Percentiles rank a stretch among this genome's conserved stretches.
These are phyloP conservation scores for Himantopus leucocephalus DNA, from an alignment of 2,113 vertebrate species.

Conservation along the genomic window DNA sequence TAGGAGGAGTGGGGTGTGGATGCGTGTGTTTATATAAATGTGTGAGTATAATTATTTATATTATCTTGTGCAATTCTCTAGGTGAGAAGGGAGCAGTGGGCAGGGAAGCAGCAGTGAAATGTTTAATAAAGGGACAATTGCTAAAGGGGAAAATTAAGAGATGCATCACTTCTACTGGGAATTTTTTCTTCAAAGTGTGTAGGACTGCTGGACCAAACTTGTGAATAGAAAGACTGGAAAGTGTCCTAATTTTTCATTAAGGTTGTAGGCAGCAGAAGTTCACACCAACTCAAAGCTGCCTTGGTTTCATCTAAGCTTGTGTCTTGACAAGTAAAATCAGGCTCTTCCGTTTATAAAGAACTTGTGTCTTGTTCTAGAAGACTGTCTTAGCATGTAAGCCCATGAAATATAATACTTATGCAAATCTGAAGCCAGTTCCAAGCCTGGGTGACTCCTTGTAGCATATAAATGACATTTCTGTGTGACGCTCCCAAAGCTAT, in stretches of 20 bases:
- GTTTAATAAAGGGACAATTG: neutral
- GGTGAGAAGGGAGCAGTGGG: constrained; percentile 17
- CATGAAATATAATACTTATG: neutral
- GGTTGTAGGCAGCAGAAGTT: neutral
- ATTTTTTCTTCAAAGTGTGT: neutral
- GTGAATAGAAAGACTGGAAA: neutral
- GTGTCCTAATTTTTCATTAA: neutral
- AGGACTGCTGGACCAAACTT: neutral
- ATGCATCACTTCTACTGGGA: neutral
- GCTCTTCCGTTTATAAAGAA: neutral
- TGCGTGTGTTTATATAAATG: neutral
- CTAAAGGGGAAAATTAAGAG: constrained; percentile 2
- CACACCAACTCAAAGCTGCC: neutral
- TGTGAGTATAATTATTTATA: neutral
- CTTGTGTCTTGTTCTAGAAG: neutral
- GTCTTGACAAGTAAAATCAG: constrained; percentile 3
- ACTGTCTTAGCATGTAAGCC: neutral
- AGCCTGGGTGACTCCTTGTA: neutral
- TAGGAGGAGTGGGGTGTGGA: neutral
- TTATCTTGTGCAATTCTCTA: neutral
- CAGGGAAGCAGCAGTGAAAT: neutral
- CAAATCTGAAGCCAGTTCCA: constrained; percentile 1
- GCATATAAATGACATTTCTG: neutral
- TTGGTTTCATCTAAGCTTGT: neutral
- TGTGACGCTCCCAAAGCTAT: neutral